Conservation (phyloP, 2,888 invertebrate species). For the Ceraclea dissimilis region DNA sequence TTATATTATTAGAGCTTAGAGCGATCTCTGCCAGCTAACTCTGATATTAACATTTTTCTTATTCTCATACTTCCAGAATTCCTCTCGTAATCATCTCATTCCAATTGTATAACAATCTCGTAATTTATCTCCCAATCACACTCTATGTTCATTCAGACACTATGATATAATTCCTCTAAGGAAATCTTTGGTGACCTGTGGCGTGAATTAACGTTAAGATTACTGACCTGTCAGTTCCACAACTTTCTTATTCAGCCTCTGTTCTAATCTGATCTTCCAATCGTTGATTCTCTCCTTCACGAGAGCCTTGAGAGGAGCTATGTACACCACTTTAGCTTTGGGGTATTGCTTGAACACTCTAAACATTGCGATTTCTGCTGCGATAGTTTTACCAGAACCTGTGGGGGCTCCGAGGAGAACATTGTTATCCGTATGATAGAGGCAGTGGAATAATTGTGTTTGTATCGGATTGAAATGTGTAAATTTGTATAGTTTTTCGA, state of each 20-base stretch:
- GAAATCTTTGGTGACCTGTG: no score
- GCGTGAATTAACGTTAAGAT: no score
- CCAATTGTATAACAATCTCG: no score
- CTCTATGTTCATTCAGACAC: no score
- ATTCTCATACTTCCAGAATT: no score
- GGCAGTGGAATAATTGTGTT: constrained; percentile 93
- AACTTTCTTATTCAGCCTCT: constrained; percentile 68
- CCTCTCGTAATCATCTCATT: no score
- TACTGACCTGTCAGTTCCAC: constrained; percentile 87
- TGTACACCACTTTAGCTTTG: constrained; percentile 85
- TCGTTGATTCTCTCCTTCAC: constrained; percentile 94
- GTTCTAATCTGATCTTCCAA: constrained; percentile 79
- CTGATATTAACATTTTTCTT: no score
- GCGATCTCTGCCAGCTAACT: no score
- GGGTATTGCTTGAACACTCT: constrained; percentile 79
- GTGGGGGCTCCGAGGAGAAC: constrained; percentile 93
- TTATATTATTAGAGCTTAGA: no score
- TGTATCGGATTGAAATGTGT: constrained; percentile 98
- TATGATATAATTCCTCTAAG: no score
- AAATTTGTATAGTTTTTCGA: constrained; percentile 80
- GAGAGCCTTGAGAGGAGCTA: constrained; percentile 95
- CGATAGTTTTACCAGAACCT: constrained; percentile 96
- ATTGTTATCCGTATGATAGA: constrained; percentile 92
- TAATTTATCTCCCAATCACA: no score
- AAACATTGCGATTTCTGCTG: constrained; percentile 96